Base-by-base conservation (phyloP, 2,888 invertebrate species). In the Rhagonycha fulva region DNA sequence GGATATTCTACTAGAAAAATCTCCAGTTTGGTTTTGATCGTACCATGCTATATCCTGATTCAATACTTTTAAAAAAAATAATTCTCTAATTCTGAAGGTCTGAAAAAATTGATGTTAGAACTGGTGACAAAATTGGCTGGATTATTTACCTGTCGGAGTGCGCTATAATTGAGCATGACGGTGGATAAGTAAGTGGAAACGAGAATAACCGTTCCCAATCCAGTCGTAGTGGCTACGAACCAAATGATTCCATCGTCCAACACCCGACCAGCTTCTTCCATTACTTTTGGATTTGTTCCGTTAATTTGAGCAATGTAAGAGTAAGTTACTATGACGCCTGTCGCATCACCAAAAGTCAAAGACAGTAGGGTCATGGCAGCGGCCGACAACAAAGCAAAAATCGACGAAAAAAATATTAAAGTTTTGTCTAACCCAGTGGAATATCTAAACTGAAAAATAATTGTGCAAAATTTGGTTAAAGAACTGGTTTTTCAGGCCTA, bases 11-110 rank as follows among this genome's bases (percentile, higher is more conserved):
- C 93, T 91, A 10, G 94, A 92, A 81, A 94, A 92, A 83, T 94
- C 94, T 10, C 93, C 93, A 68, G 93, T 93, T 85, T 93, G 91
- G 83, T 93, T 90, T 3, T 91, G 87, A 84, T 95, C 94, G 82
- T 93, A 94, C 91, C 94, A 94, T 66, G 89, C 88, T 81, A 94
- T 92, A 83, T 95, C 94, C 86, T 95, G 94, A 84, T 93, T 93
- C 69, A 94, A 85, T 3, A 93, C 90, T 24, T 92, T 91, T 82
- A 90, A 89, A 69, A 94, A 88, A 84, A 93, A 94, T 83, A 89
- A 88, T 77, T 91, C 91, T 68, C 94, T 88, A 79, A 94, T 91
- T 82, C 87, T 88, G 82, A 90, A 91, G 10, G 93, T 91, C 92
- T 92, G 81, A 62, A 83, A 80, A 24, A 14, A 24, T 10, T 14